phyloP scores from a whole-genome alignment of 2,888 invertebrate species.

The Scaeva pyrastri region DNA sequence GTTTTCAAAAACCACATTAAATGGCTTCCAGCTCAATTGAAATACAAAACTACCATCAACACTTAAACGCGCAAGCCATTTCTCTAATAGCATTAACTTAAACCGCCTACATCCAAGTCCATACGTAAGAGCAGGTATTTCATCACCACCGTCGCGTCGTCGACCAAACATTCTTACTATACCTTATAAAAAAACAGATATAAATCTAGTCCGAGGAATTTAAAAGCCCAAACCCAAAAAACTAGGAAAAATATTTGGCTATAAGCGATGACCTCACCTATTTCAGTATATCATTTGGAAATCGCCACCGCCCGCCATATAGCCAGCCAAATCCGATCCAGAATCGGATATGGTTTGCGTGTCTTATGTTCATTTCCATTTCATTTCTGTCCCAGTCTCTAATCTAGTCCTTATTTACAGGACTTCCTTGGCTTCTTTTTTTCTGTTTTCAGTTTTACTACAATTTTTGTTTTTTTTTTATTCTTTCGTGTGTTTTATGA shows the following conservation, averaged over 20 bases:
- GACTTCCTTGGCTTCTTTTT: conserved; percentile 2
- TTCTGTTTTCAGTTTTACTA: background rate
- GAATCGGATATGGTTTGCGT: conserved; percentile 47
- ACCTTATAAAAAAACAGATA: background rate
- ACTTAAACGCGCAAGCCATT: background rate
- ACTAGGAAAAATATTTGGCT: background rate
- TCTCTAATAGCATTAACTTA: background rate
- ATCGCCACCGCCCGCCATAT: conserved; percentile 24
- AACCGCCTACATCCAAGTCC: background rate
- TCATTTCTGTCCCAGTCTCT: conserved; percentile 25
- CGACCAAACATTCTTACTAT: too few relatives aligned
- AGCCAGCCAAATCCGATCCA: conserved; percentile 10
- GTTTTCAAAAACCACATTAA: background rate
- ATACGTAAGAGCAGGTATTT: background rate
- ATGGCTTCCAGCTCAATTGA: conserved; percentile 6
- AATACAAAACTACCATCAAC: background rate
- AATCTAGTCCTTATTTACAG: conserved; percentile 36
- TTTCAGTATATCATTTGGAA: background rate
- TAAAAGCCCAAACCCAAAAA: conserved; percentile 7
- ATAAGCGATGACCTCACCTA: conserved; percentile 46
- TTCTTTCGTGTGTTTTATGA: background rate
- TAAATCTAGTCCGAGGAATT: background rate
- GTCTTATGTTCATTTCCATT: conserved; percentile 48
- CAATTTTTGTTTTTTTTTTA: background rate
- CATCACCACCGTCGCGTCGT: background rate